phyloP scores from a whole-genome alignment of 2,888 invertebrate species.

The Drosophila multiciliata region DNA sequence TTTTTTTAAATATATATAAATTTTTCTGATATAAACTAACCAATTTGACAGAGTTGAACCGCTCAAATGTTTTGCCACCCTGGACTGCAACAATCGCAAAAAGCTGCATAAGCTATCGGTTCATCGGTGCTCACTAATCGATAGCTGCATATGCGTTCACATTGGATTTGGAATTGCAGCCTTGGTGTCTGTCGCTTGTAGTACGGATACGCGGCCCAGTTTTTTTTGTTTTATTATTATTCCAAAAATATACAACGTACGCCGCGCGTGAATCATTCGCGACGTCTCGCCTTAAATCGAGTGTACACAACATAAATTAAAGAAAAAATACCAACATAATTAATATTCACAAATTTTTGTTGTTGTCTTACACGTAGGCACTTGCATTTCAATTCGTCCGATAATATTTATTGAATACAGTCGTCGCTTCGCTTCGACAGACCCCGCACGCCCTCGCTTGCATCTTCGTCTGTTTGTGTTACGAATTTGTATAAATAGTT shows the following conservation, averaged over 20 bases:
- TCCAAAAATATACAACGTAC: slow-evolving; percentile 72
- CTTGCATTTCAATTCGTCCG: slow-evolving; percentile 8
- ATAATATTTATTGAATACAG: slow-evolving; percentile 20
- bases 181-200: slow-evolving; percentile 49
- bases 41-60: not conserved
- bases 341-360: slow-evolving; percentile 14
- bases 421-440: slow-evolving; percentile 34
- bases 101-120: slow-evolving; percentile 7
- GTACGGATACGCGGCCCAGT: slow-evolving; percentile 30
- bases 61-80: slow-evolving; percentile 32
- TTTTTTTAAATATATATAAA: not conserved
- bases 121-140: slow-evolving; percentile 37
- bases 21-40: not conserved
- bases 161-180: slow-evolving; percentile 55
- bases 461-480: slow-evolving; percentile 22
- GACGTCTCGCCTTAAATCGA: slow-evolving; percentile 53
- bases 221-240: slow-evolving; percentile 49
- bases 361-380: slow-evolving; percentile 47
- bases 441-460: slow-evolving; percentile 1
- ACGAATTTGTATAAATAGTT: slow-evolving; percentile 57
- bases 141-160: slow-evolving; percentile 33
- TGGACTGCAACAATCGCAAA: slow-evolving; percentile 27
- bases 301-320: slow-evolving; percentile 59
- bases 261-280: slow-evolving; percentile 74
- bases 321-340: slow-evolving; percentile 16